These are phyloP conservation scores for Arion vulgaris DNA, from an alignment of 1,140 invertebrate genomes.

Conservation along the genomic window DNA sequence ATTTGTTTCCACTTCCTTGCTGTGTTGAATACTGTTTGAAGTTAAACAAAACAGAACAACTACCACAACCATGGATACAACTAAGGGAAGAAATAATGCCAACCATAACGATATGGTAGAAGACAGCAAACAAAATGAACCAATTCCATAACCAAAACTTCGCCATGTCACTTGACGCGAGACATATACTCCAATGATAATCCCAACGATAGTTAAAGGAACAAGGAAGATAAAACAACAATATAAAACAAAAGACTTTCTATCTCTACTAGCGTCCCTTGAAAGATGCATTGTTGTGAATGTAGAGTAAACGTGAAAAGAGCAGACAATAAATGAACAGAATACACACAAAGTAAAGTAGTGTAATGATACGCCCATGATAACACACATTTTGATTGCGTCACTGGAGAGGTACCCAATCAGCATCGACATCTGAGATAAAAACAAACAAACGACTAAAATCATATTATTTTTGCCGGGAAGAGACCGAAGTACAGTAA, in stretches of 20 bases:
- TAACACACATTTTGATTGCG: background rate
- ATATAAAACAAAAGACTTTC: background rate
- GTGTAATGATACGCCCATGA: background rate
- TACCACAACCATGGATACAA: background rate
- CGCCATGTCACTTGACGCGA: background rate
- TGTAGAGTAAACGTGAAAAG: constrained; percentile 29
- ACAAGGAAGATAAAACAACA: background rate
- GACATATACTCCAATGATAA: background rate
- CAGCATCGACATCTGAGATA: constrained; percentile 10
- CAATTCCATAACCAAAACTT: constrained; percentile 7
- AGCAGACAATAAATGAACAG: constrained; percentile 2
- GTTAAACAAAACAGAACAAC: constrained; percentile 19
- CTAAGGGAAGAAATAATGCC: background rate
- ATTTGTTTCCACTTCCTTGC: constrained; percentile 27
- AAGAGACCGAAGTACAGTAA: constrained; percentile 16
- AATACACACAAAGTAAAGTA: constrained; percentile 27
- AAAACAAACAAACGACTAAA: background rate
- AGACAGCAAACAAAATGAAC: constrained; percentile 9
- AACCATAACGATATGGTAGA: background rate
- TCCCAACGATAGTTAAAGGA: background rate
- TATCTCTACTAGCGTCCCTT: background rate
- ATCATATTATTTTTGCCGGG: constrained; percentile 35
- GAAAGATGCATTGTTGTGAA: constrained; percentile 39
- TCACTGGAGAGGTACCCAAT: constrained; percentile 14
- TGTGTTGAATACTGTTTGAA: background rate